Conservation (phyloP, 2,113 vertebrate genomes). For the Colistium nudipinnis region DNA sequence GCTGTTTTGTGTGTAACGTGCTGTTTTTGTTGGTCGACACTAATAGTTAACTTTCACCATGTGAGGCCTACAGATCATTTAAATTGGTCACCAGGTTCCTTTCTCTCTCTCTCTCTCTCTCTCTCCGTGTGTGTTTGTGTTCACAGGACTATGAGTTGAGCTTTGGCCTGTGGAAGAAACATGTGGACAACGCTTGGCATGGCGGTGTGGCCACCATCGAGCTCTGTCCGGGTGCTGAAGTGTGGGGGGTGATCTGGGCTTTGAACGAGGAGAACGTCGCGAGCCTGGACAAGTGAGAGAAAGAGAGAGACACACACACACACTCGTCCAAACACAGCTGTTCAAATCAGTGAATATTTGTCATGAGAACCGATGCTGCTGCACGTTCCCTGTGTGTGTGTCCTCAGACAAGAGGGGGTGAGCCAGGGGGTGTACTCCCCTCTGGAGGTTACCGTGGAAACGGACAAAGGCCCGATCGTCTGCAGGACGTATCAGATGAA, state of each 20-base stretch:
- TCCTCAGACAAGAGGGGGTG: constrained; percentile 89
- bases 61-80: too few relatives aligned
- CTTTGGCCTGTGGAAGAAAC: constrained; percentile 85
- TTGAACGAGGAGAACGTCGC: constrained; percentile 82
- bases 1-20: too few relatives aligned
- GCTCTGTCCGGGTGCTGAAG: constrained; percentile 85
- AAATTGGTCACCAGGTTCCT: too few relatives aligned
- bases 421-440: constrained; percentile 83
- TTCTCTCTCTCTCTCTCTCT: constrained; percentile 39
- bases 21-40: too few relatives aligned
- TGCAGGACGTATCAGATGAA: constrained; percentile 93
- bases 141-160: constrained; percentile 85
- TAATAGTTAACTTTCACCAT: too few relatives aligned
- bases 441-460: constrained; percentile 86
- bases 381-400: neutral
- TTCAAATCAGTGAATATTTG: neutral
- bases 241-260: constrained; percentile 95
- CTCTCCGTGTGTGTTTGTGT: constrained; percentile 17
- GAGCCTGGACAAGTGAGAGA: constrained; percentile 85
- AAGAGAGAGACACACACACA: neutral
- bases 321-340: neutral
- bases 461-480: constrained; percentile 76
- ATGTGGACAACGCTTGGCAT: constrained; percentile 83
- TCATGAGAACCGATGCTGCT: neutral
- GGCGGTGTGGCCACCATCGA: constrained; percentile 91